These are phyloP conservation scores for Cephalotes varians DNA, from an alignment of 2,888 invertebrate genomes.

Conservation along the genomic window DNA sequence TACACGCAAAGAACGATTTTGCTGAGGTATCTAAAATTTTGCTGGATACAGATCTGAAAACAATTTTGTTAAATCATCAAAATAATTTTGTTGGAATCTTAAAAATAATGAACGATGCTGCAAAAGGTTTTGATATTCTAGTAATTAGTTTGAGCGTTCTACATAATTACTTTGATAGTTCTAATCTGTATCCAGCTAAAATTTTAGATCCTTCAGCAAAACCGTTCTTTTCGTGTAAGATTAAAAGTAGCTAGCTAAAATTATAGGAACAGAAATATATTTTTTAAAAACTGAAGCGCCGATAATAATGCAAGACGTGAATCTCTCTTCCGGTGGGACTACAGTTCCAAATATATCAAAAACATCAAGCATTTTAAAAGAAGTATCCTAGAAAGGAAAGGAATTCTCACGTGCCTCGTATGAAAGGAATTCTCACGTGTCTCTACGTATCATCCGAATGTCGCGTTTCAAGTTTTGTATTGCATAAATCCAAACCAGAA, in stretches of 20 bases:
- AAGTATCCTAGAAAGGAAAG: not conserved
- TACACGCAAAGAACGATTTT: too few species aligned
- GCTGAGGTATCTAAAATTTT: too few species aligned
- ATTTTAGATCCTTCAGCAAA: too few species aligned
- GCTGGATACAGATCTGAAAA: too few species aligned
- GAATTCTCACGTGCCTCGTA: not conserved
- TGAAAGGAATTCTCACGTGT: constrained; percentile 12
- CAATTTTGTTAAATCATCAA: too few species aligned
- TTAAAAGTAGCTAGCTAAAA: not conserved
- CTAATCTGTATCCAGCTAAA: too few species aligned
- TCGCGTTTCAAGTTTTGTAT: constrained; percentile 38
- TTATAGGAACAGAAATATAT: not conserved
- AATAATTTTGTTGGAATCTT: too few species aligned
- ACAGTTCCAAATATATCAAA: not conserved
- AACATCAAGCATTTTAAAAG: not conserved
- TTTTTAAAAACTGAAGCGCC: not conserved
- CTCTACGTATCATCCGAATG: constrained; percentile 41
- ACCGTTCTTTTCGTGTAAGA: too few species aligned
- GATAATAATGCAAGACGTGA: not conserved
- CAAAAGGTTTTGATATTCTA: too few species aligned
- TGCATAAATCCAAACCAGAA: constrained; percentile 34
- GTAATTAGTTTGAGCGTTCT: too few species aligned
- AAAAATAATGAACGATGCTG: too few species aligned
- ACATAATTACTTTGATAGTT: too few species aligned
- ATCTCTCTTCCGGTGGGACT: not conserved